Evolutionary conservation across 2,113 vertebrate genomes (phyloP), one percentile per base, ranked within the genome.

Genomic region (Zosterops borbonicus): DNA sequence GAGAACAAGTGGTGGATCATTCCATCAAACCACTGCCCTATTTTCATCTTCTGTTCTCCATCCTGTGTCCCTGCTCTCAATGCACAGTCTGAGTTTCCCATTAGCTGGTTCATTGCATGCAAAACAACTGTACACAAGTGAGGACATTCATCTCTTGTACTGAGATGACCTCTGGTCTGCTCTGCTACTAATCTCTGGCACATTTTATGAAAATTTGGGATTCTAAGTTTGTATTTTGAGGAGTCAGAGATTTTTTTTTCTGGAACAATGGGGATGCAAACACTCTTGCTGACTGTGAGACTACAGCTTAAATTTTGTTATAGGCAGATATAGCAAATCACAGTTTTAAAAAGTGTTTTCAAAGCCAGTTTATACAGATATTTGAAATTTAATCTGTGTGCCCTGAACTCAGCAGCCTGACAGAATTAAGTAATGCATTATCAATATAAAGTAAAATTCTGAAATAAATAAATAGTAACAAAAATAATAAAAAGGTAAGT

Each of bases 81-180:
- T 1, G 0, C 11, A 18, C 27, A 44, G 6, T 20, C 46, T 64
- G 28, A 69, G 28, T 74, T 92, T 64, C 70, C 33, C 0, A 0
- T 55, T 50, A 28, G 24, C 27, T 71, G 6, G 4, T 76, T 83
- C 16, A 23, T 10, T 75, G 33, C 35, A 9, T 63, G 35, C 31
- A 58, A 50, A 73, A 58, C 27, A 37, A 27, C 31, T 23, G 14
- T 9, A 42, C 17, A 21, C 46, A 58, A 33, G 9, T 50, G 31
- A 65, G 4, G 27, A 16, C 22, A 44, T 81, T 13, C 8, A 15
- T 31, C 11, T 73, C 22, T 64, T 60, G 7, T 39, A 11, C 11
- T 27, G 37, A 22, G 25, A 24, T 59, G 35, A 37, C 12, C 9
- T 65, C 59, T 28, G n/a, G 4, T 67, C 37, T 70, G 24, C 49